Percentiles rank a stretch among this genome's conserved stretches.
Conservation (phyloP, 2,888 invertebrate genomes). For the Conchocele bisecta region DNA sequence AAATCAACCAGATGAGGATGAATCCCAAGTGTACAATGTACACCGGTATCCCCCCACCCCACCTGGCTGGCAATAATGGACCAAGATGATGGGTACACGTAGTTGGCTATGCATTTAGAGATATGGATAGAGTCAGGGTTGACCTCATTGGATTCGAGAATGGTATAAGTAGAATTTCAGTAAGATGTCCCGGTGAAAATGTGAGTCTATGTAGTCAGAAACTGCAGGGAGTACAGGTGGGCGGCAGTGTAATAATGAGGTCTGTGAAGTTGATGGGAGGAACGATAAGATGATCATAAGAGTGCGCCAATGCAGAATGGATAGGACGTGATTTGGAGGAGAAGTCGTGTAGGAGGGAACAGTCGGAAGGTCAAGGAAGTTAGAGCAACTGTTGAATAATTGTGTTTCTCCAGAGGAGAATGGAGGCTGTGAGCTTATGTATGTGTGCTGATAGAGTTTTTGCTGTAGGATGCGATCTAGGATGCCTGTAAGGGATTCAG, state of each 20-base stretch:
- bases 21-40: neutral
- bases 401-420: neutral
- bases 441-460: too few relatives aligned
- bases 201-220: neutral
- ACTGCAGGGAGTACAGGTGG: neutral
- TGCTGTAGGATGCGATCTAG: too few relatives aligned
- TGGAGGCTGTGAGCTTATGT: too few relatives aligned
- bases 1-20: neutral
- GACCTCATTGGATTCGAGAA: too few relatives aligned
- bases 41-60: neutral
- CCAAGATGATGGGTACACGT: neutral
- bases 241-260: too few relatives aligned
- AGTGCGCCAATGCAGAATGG: neutral
- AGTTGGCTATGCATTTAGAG: conserved; percentile 4
- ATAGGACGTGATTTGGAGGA: conserved; percentile 3
- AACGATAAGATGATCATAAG: too few relatives aligned
- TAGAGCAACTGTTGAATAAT: neutral
- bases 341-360: neutral
- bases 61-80: neutral
- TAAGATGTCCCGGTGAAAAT: neutral
- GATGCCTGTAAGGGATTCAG: too few relatives aligned
- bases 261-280: too few relatives aligned
- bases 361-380: neutral
- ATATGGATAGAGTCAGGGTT: too few relatives aligned
- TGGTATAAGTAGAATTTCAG: too few relatives aligned